phyloP scores from a whole-genome alignment of 2,113 vertebrate species.

The Falcunculus frontatus region DNA sequence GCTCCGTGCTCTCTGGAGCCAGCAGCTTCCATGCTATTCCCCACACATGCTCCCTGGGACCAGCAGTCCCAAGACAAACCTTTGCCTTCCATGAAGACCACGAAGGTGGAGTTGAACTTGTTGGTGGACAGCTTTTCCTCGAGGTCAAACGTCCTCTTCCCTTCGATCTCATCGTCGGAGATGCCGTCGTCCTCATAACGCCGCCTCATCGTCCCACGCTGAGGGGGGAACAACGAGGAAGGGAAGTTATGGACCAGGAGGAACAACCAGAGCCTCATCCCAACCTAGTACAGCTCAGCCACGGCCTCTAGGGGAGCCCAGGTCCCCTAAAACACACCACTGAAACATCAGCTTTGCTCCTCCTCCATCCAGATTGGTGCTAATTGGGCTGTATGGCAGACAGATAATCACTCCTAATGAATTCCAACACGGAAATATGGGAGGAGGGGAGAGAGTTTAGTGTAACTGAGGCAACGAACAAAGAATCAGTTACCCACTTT shows the following conservation, averaged over 20 bases:
- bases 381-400: background rate
- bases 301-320: background rate
- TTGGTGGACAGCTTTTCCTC: conserved; percentile 89
- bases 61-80: conserved; percentile 70
- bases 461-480: background rate
- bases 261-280: background rate
- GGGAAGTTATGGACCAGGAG: background rate
- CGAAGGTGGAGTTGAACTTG: conserved; percentile 84
- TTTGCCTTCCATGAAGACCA: conserved; percentile 96
- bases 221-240: background rate
- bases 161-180: conserved; percentile 97
- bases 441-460: background rate
- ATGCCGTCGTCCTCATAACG: conserved; percentile 96
- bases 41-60: background rate
- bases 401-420: background rate
- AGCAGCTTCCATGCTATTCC: background rate
- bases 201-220: conserved; percentile 91
- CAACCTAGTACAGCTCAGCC: background rate
- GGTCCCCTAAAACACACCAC: background rate
- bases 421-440: accelerated
- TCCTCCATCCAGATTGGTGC: background rate
- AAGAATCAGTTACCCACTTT: background rate
- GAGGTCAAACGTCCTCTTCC: conserved; percentile 92
- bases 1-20: accelerated
- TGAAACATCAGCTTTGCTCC: background rate